Percentiles rank a stretch among this genome's conserved stretches.
Conservation (phyloP, 2,797 vertebrate genomes). For the Sebastes hubbsi region DNA sequence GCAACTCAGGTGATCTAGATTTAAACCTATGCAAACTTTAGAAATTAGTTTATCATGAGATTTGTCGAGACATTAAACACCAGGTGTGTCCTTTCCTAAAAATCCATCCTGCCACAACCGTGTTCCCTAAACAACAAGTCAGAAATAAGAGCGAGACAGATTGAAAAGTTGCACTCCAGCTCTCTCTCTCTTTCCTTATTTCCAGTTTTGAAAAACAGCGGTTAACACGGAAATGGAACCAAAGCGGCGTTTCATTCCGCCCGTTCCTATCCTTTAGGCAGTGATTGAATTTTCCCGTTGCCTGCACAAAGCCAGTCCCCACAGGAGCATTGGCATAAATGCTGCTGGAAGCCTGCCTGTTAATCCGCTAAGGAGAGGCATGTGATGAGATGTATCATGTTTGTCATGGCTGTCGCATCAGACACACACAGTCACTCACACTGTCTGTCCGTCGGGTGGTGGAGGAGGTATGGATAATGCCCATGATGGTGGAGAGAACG, state of each 20-base stretch:
- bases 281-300: slow-evolving; percentile 83
- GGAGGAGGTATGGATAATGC: slow-evolving; percentile 41
- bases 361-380: slow-evolving; percentile 80
- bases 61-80: slow-evolving; percentile 21
- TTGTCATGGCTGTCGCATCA: slow-evolving; percentile 72
- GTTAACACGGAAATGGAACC: slow-evolving; percentile 78
- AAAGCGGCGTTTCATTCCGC: slow-evolving; percentile 77
- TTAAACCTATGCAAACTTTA: slow-evolving; percentile 12
- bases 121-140: slow-evolving; percentile 19
- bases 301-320: slow-evolving; percentile 80
- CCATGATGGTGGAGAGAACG: slow-evolving; percentile 37
- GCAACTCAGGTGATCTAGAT: neutral
- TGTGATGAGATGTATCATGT: slow-evolving; percentile 82
- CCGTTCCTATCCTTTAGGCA: slow-evolving; percentile 79
- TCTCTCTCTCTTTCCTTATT: slow-evolving; percentile 54
- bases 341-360: slow-evolving; percentile 70
- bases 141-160: slow-evolving; percentile 43
- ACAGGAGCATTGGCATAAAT: slow-evolving; percentile 71
- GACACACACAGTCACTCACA: slow-evolving; percentile 62
- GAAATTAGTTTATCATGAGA: slow-evolving; percentile 2
- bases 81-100: slow-evolving; percentile 27
- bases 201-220: slow-evolving; percentile 69
- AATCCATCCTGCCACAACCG: slow-evolving; percentile 31
- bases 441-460: slow-evolving; percentile 34
- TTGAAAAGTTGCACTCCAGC: slow-evolving; percentile 51